Conservation (phyloP, 2,113 vertebrate species). For the Neodon shergylaensis region DNA sequence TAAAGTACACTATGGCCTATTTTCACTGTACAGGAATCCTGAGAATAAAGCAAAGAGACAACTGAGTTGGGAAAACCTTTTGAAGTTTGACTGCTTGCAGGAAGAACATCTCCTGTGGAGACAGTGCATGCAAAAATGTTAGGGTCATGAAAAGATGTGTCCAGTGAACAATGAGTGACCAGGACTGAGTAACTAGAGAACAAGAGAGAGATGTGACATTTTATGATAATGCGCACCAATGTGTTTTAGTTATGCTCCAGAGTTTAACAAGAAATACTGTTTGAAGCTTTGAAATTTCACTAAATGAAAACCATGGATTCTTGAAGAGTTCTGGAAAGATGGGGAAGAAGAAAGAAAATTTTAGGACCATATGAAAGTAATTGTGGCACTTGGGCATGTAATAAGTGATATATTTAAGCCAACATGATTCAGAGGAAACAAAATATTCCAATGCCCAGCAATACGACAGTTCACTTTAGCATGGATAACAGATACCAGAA, state of each 20-base stretch:
- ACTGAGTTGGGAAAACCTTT: neutral
- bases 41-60: slow-evolving; percentile 5
- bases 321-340: neutral
- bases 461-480: neutral
- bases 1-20: neutral
- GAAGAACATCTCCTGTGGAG: neutral
- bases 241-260: neutral
- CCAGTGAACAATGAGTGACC: slow-evolving; percentile 3
- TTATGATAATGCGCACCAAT: neutral
- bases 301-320: neutral
- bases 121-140: neutral
- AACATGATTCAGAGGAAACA: neutral
- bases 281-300: neutral
- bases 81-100: slow-evolving; percentile 4
- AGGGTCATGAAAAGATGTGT: neutral
- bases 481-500: neutral
- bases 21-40: slow-evolving; percentile 27
- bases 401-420: neutral
- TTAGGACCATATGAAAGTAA: neutral
- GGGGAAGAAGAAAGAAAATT: neutral
- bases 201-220: neutral
- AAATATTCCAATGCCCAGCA: neutral
- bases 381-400: neutral
- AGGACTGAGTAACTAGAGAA: neutral
- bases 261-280: neutral